Evolutionary conservation across 2,113 vertebrate genomes (phyloP).

Genomic region (Aptenodytes forsteri): DNA sequence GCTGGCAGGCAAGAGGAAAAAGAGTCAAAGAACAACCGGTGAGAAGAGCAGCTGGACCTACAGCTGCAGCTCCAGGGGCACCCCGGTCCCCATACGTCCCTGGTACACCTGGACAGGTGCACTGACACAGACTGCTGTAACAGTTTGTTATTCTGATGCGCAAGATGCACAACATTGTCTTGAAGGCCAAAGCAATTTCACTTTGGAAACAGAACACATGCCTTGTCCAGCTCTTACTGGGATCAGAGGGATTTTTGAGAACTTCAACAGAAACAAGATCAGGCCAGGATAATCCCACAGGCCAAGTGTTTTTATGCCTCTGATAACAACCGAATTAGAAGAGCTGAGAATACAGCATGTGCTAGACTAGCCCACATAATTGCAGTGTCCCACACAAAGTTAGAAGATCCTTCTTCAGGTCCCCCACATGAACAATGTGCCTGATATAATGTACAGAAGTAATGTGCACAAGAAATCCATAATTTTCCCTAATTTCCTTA

Average conservation of each 20-base stretch:
- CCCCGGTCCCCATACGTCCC: not conserved
- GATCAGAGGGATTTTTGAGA: not conserved
- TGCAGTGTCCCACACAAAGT: not conserved
- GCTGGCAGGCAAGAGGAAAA: not conserved
- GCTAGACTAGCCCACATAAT: not conserved
- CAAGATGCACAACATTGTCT: not conserved
- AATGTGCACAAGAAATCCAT: not conserved
- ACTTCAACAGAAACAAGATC: not conserved
- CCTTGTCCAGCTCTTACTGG: not conserved
- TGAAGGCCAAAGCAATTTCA: not conserved
- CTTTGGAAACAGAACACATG: not conserved
- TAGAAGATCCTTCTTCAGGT: not conserved
- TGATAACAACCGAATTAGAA: not conserved
- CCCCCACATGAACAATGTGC: not conserved
- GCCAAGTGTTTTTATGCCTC: not conserved
- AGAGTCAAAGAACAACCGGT: not conserved
- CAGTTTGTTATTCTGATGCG: not conserved
- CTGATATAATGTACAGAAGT: not conserved
- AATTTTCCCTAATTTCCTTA: not conserved
- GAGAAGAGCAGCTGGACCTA: not conserved
- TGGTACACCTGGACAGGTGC: too few relatives aligned
- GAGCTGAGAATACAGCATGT: not conserved
- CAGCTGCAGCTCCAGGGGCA: not conserved
- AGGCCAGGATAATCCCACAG: not conserved
- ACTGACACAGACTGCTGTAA: not conserved